These are phyloP conservation scores for Pelecanoides urinatrix DNA, from an alignment of 2,113 vertebrate genomes.

Conservation along the genomic window DNA sequence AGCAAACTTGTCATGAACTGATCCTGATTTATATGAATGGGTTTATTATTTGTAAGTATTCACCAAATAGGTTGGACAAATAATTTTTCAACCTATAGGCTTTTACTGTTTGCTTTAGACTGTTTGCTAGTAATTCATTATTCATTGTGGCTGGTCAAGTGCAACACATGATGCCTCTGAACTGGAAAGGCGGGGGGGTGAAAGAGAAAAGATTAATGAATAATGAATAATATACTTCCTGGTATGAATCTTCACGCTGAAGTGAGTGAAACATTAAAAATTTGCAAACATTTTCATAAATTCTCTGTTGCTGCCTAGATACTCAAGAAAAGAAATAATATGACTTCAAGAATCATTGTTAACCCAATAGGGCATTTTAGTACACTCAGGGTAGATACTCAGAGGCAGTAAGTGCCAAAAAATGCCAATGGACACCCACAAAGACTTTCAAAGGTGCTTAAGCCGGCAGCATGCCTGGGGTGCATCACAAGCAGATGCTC, in stretches of 20 bases:
- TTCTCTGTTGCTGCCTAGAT: background rate
- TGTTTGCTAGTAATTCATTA: slow-evolving; percentile 40
- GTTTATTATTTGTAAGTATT: slow-evolving; percentile 37
- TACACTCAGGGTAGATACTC: background rate
- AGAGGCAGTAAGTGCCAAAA: background rate
- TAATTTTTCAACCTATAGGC: slow-evolving; percentile 27
- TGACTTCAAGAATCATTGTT: background rate
- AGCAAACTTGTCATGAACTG: background rate
- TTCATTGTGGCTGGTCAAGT: slow-evolving; percentile 28
- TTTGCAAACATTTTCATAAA: background rate
- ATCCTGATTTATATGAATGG: background rate
- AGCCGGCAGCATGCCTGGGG: background rate
- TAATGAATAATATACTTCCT: background rate
- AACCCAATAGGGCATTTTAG: background rate
- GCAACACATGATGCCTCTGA: background rate
- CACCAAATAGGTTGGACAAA: slow-evolving; percentile 34
- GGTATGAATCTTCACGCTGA: background rate
- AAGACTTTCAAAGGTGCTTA: background rate
- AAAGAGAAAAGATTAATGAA: background rate
- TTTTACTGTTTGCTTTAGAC: slow-evolving; percentile 33
- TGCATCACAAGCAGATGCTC: background rate
- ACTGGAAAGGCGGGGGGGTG: background rate
- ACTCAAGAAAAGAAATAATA: background rate
- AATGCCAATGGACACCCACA: background rate
- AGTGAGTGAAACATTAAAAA: background rate